Base-by-base conservation (phyloP, 2,888 invertebrate species). In the Orthonevra nobilis region DNA sequence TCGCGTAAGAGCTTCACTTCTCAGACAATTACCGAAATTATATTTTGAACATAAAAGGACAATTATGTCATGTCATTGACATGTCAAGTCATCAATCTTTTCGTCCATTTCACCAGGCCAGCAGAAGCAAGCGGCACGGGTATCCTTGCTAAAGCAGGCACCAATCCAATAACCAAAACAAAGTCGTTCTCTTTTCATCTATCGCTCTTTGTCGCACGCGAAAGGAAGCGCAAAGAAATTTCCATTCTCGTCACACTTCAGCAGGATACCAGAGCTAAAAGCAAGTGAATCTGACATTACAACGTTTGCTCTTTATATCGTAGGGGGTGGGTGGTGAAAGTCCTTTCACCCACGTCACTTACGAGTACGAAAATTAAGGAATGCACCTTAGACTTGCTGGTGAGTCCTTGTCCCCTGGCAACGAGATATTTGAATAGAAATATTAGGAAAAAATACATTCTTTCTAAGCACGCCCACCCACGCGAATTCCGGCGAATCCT, bases 81-180 rank as follows among this genome's bases (percentile, higher is more conserved):
- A 86, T 85, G 88, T 88, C 88, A 88, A 87, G 87, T 88, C 88
- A 88, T 88, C 88, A 88, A 88, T 88, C 88, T 88, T 87, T 87
- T 86, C 84, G 84, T 85, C 82, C 84, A 84, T 86, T 86, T 75
- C 83, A 87, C 84, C 85, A 88, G 88, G 88, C 72, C 82, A 84
- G 73, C 88, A 88, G 87, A 42, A 73, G 23, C 4, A 9, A n/a
- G n/a, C 28, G 15, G 70, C 14, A 70, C 14, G 15, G 19, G 0
- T 17, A 3, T 6, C 23, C 3, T 40, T 42, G 56, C 10, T n/a
- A n/a, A n/a, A n/a, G n/a, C n/a, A n/a, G n/a, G n/a, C n/a, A n/a
- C n/a, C n/a, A n/a, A n/a, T n/a, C n/a, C n/a, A n/a, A n/a, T n/a
- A n/a, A n/a, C n/a, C n/a, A n/a, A 54, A 14, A 20, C 30, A 50